Evolutionary conservation across 2,888 invertebrate species (phyloP), one percentile per base, ranked within the genome.

Genomic region (Agelastica alni): DNA sequence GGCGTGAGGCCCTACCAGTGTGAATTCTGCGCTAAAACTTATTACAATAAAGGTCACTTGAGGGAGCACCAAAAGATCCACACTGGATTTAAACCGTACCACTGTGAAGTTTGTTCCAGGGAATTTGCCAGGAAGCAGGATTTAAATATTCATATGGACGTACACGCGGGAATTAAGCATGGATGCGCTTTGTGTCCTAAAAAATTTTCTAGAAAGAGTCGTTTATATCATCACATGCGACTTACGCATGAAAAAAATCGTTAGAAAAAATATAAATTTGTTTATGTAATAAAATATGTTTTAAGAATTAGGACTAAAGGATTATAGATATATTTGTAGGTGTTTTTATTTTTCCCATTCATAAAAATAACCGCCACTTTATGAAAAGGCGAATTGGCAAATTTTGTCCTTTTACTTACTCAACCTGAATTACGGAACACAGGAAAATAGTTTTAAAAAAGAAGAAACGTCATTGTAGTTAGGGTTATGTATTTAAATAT

Each of bases 21-120:
- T n/a, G 48, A 49, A 18, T 49, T 49, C 16, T 49, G 48, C 12
- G 48, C 48, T 2, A 49, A 49, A 10, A 49, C 48, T 9, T 49
- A 49, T 17, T 49, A 49, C 22, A 49, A 49, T 12, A 49, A 32
- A 22, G 48, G 48, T 2, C 48, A 49, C 16, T 32, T 49, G 17
- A 49, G 41, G n/a, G 48, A 49, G 6, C 48, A 49, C 30, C 48
- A 49, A 13, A 49, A 49, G 17, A 41, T 49, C 3, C 48, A 49
- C n/a, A 49, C 30, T n/a, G 48, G 48, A 1, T 20, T 41, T 10
- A 49, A 49, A 22, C 48, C 48, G 4, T 49, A 20, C 12, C 30
- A 20, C 7, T 49, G 48, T 14, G 48, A 49, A 18, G 28, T 49
- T 12, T 49, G 48, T 13, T 41, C 41, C n/a, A 49, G 30, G 7